A percentile compares a stretch with the other conserved stretches of the same genome.
Conservation (phyloP, 2,888 invertebrate genomes). For the Cerastis rubricosa region DNA sequence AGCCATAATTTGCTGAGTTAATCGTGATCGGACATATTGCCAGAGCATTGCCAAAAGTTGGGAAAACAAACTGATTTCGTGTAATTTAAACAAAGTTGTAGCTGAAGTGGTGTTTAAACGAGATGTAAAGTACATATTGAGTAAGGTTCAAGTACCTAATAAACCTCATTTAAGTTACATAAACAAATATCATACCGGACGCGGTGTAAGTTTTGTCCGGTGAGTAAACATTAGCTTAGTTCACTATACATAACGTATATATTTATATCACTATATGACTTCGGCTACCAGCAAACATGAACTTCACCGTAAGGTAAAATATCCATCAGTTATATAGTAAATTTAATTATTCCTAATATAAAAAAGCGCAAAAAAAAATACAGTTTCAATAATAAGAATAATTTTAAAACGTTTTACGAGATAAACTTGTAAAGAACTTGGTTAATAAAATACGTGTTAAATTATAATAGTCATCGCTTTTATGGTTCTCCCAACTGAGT, state of each 20-base stretch:
- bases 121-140: conserved; percentile 14
- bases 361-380: background rate
- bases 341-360: background rate
- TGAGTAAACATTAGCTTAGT: conserved; percentile 37
- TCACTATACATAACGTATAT: background rate
- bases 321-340: background rate
- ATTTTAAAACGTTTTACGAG: conserved; percentile 2
- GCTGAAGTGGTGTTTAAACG: conserved; percentile 12
- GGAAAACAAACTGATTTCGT: conserved; percentile 38
- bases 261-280: conserved; percentile 6
- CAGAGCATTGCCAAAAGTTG: conserved; percentile 30
- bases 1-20: conserved; percentile 33
- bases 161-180: conserved; percentile 45
- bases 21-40: conserved; percentile 32
- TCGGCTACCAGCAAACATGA: conserved; percentile 11
- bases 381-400: conserved; percentile 1
- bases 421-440: conserved; percentile 4
- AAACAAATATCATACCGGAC: conserved; percentile 61
- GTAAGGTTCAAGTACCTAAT: conserved; percentile 37
- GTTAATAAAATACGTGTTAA: conserved; percentile 8
- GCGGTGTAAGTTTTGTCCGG: conserved; percentile 52
- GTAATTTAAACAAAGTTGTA: conserved; percentile 20
- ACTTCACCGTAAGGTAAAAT: background rate
- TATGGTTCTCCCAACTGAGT: background rate
- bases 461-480: conserved; percentile 1